Percentiles rank a stretch among this genome's conserved stretches.
These are phyloP conservation scores for Canis aureus DNA, from an alignment of 2,113 vertebrate genomes.

Conservation along the genomic window DNA sequence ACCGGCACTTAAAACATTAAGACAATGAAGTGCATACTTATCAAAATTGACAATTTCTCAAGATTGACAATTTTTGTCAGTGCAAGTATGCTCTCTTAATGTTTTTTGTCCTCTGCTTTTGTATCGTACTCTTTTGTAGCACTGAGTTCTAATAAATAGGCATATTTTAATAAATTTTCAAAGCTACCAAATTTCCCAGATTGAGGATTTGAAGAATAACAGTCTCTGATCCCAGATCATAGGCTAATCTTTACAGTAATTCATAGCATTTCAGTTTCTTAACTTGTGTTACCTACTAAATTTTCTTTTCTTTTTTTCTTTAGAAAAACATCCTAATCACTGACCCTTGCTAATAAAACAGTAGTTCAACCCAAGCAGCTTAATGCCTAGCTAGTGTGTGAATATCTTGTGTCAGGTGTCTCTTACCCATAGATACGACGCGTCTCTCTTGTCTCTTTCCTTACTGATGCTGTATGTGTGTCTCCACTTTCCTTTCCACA, in stretches of 20 bases:
- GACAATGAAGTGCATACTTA: constrained; percentile 83
- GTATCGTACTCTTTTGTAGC: constrained; percentile 48
- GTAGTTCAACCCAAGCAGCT: background rate
- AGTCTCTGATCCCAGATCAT: background rate
- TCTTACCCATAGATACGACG: constrained; percentile 80
- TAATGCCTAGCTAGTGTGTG: constrained; percentile 56
- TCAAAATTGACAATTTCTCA: constrained; percentile 80
- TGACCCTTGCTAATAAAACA: constrained; percentile 49
- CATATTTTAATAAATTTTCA: constrained; percentile 69
- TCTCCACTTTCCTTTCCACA: constrained; percentile 90
- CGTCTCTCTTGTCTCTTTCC: constrained; percentile 85
- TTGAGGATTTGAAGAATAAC: background rate
- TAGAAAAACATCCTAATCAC: constrained; percentile 72
- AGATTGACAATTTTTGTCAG: constrained; percentile 81
- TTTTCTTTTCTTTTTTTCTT: constrained; percentile 54
- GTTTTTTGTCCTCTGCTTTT: constrained; percentile 64
- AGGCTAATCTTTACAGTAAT: background rate
- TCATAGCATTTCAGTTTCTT: constrained; percentile 58
- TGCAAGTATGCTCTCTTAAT: constrained; percentile 75
- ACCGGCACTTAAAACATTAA: constrained; percentile 76
- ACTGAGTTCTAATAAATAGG: constrained; percentile 58
- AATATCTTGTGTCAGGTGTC: constrained; percentile 77
- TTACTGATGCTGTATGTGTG: constrained; percentile 88
- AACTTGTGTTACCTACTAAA: constrained; percentile 10
- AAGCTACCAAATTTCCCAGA: constrained; percentile 35